phyloP scores from a whole-genome alignment of 2,113 vertebrate genomes.

The Archocentrus centrarchus region DNA sequence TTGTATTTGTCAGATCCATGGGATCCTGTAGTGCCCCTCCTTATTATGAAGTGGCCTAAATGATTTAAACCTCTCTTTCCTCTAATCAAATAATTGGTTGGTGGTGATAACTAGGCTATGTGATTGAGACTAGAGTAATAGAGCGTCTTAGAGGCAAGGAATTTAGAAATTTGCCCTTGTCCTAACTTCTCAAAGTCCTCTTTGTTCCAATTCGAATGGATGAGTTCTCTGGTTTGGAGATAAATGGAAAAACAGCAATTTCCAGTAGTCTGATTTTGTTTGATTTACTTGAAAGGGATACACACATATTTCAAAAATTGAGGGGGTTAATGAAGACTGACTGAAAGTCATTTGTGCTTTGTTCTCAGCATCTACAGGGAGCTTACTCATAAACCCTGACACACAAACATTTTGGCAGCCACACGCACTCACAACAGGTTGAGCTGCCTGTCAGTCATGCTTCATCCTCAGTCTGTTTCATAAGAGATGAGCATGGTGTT shows the following conservation, averaged over 20 bases:
- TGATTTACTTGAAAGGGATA: conserved; percentile 41
- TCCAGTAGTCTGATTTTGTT: conserved; percentile 41
- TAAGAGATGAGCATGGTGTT: conserved; percentile 5
- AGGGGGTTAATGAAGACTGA: conserved; percentile 55
- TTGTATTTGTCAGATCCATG: conserved; percentile 63
- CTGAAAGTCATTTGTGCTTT: conserved; percentile 43
- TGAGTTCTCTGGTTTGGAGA: conserved; percentile 30
- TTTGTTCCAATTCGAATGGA: conserved; percentile 39
- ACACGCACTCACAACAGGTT: conserved; percentile 17
- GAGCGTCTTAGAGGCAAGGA: conserved; percentile 48
- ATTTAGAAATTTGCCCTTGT: conserved; percentile 71
- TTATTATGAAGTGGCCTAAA: conserved; percentile 74
- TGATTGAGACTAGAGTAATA: conserved; percentile 64
- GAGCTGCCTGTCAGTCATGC: conserved; percentile 23
- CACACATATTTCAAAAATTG: conserved; percentile 24
- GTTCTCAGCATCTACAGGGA: conserved; percentile 41
- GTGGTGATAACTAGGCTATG: conserved; percentile 70
- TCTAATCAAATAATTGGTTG: conserved; percentile 84
- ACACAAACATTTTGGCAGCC: background rate
- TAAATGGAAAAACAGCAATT: conserved; percentile 20
- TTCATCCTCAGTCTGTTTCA: background rate
- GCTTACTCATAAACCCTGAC: conserved; percentile 22
- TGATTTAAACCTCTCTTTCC: conserved; percentile 71
- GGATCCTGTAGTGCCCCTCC: conserved; percentile 56
- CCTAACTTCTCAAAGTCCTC: conserved; percentile 64